Base-by-base conservation (phyloP, 1,140 invertebrate species). In the Kradibia gibbosae region DNA sequence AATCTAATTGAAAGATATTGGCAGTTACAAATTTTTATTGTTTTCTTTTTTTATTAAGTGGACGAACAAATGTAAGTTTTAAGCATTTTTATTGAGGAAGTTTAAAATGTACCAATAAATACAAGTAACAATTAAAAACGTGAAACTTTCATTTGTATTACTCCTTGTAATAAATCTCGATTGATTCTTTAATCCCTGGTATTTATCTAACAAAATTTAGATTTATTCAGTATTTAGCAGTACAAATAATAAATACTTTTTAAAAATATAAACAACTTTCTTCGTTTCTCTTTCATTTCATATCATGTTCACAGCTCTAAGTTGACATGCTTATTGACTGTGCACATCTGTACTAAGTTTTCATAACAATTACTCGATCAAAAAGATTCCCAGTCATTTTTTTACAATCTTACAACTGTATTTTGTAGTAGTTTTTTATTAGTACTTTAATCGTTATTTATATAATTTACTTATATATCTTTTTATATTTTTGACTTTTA, bases 241-340 rank as follows among this genome's bases (percentile, higher is more conserved):
- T 71, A 81, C 71, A 76, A 81, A 76, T 15, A 81, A 80, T 57
- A 31, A 55, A 65, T 4, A 15, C 53, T 50, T 65, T 86, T 87
- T 87, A 86, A 88, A 89, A 88, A 89, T 87, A 87, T 89, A 88
- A 87, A 86, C 85, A 83, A 86, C 50, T 73, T 73, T 73, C 10
- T 50, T 42, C 62, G 20, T 36, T 65, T 75, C 42, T 39, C 28
- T 48, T 15, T 73, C 42, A n/a, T n/a, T n/a, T n/a, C n/a, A n/a
- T n/a, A n/a, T n/a, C n/a, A n/a, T n/a, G n/a, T n/a, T n/a, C 53
- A 22, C 20, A 79, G 20, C n/a, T 79, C 50, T 71, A 79, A 22
- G n/a, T 72, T 60, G 53, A 80, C n/a, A 17, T 50, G n/a, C 39
- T 72, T 36, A 36, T 80, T 50, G 62, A 80, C 25, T 80, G 65